Evolutionary conservation across 1,140 invertebrate species (phyloP), one percentile per base, ranked within the genome.

Genomic region (Drosophila burlai): DNA sequence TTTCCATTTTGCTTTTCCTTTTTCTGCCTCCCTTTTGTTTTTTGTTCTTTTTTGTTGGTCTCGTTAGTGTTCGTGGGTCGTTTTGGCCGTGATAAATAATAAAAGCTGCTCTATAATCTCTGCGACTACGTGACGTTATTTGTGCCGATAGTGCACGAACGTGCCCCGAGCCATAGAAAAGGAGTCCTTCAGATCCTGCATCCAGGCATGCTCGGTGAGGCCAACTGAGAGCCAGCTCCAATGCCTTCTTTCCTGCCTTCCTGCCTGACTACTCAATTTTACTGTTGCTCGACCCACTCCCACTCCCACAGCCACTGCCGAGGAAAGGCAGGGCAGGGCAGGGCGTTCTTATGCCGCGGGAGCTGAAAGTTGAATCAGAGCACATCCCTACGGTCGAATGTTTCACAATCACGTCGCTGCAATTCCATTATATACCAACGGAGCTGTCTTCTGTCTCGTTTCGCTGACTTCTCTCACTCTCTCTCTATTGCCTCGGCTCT

Each of bases 401-500:
- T 92, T 92, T 92, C 86, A 91, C 90, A 92, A 92, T 92, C 91
- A 92, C 91, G 91, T 92, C 91, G 81, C 91, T 92, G 91, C 91
- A 92, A 92, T 92, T 91, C 86, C 83, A 92, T 92, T 92, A 92
- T 92, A 92, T 86, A 91, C 85, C 85, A 73, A 79, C 76, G 66
- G 60, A 78, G 64, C 66, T 60, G 49, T 61, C 63, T 61, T 66
- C 64, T 36, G 47, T 50, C 49, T 58, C 42, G 42, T 42, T 57
- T 66, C 45, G 42, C 59, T 63, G 64, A 36, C 38, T 47, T 45
- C 52, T 31, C 59, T 47, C 47, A 11, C 43, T 60, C n/a, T 26
- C 34, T 7, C 34, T 7, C 49, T n/a, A 29, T 50, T 7, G 49
- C 38, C n/a, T 8, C 3, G 6, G 26, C 45, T 47, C 59, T 63